Evolutionary conservation across 53 echinoderm and acorn worm species (phyloP).

Genomic region (Patiria pectinifera): DNA sequence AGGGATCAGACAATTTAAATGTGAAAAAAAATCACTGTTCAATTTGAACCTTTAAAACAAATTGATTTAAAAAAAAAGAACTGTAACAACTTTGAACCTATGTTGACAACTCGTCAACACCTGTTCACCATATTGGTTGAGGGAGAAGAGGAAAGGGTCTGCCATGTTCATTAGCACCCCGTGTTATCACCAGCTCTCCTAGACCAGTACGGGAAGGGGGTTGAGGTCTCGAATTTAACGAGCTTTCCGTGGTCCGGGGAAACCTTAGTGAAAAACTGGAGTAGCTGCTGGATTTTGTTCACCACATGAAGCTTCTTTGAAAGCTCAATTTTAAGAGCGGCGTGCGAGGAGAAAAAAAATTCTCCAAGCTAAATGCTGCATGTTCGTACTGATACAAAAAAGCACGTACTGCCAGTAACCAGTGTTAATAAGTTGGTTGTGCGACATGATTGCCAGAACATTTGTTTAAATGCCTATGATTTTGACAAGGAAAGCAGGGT

Average conservation of each 20-base stretch:
- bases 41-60: neutral
- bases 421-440: too few relatives aligned
- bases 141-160: neutral
- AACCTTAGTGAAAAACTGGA: neutral
- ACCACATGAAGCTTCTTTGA: neutral
- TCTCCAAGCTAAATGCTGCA: neutral
- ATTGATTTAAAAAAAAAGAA: neutral
- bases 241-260: conserved; percentile 23
- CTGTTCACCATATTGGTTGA: neutral
- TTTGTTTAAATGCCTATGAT: too few relatives aligned
- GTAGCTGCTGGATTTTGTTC: neutral
- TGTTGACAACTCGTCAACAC: conserved; percentile 24
- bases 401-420: too few relatives aligned
- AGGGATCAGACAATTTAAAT: too few relatives aligned
- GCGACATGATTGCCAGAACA: too few relatives aligned
- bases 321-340: neutral
- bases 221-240: conserved; percentile 3
- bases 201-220: conserved; percentile 21
- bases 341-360: neutral
- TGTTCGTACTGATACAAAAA: too few relatives aligned
- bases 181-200: conserved; percentile 11
- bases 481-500: too few relatives aligned
- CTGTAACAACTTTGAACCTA: neutral
- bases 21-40: too few relatives aligned
- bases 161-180: conserved; percentile 24